Evolutionary conservation across 2,888 invertebrate genomes (phyloP).

Genomic region (Ctenicera cuprea): DNA sequence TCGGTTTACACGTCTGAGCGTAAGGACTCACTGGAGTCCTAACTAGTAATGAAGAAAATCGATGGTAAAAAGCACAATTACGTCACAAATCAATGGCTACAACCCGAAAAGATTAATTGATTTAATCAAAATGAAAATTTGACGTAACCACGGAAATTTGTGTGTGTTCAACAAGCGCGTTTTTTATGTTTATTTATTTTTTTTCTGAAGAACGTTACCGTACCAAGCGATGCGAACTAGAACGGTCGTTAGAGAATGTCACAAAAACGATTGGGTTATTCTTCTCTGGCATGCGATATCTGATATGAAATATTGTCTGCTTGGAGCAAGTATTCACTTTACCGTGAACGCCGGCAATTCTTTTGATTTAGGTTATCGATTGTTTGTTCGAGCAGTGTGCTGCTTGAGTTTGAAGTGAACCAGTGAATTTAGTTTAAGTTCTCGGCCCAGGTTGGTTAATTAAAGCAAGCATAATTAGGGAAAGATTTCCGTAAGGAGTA

Average conservation of each 20-base stretch:
- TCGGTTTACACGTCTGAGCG: slow-evolving; percentile 69
- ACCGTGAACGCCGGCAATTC: slow-evolving; percentile 66
- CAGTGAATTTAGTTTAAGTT: slow-evolving; percentile 23
- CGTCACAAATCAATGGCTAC: slow-evolving; percentile 40
- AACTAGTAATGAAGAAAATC: slow-evolving; percentile 67
- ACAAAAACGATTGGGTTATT: slow-evolving; percentile 63
- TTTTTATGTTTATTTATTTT: slow-evolving; percentile 35
- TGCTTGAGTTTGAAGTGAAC: slow-evolving; percentile 21
- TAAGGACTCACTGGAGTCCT: slow-evolving; percentile 63
- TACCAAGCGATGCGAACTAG: slow-evolving; percentile 63
- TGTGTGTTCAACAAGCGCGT: slow-evolving; percentile 45
- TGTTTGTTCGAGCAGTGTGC: slow-evolving; percentile 64
- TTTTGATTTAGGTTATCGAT: slow-evolving; percentile 67
- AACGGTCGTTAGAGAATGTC: slow-evolving; percentile 62
- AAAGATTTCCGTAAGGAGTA: slow-evolving; percentile 36
- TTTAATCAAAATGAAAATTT: slow-evolving; percentile 34
- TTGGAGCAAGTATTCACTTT: slow-evolving; percentile 64
- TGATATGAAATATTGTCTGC: slow-evolving; percentile 65
- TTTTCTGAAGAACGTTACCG: slow-evolving; percentile 52
- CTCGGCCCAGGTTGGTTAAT: slow-evolving; percentile 31
- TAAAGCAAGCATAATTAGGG: slow-evolving; percentile 37
- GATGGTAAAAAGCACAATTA: slow-evolving; percentile 56
- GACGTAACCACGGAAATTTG: slow-evolving; percentile 27
- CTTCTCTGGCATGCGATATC: slow-evolving; percentile 65
- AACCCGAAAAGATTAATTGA: slow-evolving; percentile 34